A percentile compares a stretch with the other conserved stretches of the same genome.
phyloP scores from a whole-genome alignment of 1,140 invertebrate genomes.

The Lordiphosa collinella region DNA sequence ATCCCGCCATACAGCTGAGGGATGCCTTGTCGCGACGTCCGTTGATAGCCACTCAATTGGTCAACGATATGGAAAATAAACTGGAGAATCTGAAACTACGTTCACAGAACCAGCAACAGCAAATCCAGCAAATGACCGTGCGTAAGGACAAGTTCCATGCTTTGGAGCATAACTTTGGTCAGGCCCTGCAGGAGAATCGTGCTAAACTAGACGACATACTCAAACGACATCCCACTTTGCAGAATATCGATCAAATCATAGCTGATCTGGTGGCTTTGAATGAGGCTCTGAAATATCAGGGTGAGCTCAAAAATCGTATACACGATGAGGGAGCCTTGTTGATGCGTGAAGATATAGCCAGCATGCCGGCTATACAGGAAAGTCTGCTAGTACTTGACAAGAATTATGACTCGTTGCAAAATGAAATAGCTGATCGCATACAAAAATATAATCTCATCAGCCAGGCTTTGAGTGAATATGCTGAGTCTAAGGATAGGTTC shows the following conservation, averaged over 20 bases:
- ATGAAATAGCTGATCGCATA: slow-evolving; percentile 86
- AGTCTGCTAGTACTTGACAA: slow-evolving; percentile 87
- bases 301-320: slow-evolving; percentile 82
- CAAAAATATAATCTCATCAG: slow-evolving; percentile 87
- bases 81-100: slow-evolving; percentile 84
- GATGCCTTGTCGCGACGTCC: slow-evolving; percentile 85
- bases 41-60: slow-evolving; percentile 84
- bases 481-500: slow-evolving; percentile 85
- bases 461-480: slow-evolving; percentile 87
- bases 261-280: slow-evolving; percentile 69
- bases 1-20: slow-evolving; percentile 84
- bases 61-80: slow-evolving; percentile 86
- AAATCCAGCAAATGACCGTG: slow-evolving; percentile 84
- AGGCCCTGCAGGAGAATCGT: slow-evolving; percentile 83
- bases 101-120: slow-evolving; percentile 84
- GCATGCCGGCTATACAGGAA: slow-evolving; percentile 88
- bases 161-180: slow-evolving; percentile 84
- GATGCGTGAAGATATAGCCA: slow-evolving; percentile 89
- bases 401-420: slow-evolving; percentile 89
- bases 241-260: slow-evolving; percentile 79
- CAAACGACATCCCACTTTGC: slow-evolving; percentile 63
- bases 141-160: slow-evolving; percentile 86
- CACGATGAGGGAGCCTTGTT: slow-evolving; percentile 87
- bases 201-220: slow-evolving; percentile 82
- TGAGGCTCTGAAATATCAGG: slow-evolving; percentile 81